Evolutionary conservation across 2,888 invertebrate genomes (phyloP).

Genomic region (Abrostola triplasia): DNA sequence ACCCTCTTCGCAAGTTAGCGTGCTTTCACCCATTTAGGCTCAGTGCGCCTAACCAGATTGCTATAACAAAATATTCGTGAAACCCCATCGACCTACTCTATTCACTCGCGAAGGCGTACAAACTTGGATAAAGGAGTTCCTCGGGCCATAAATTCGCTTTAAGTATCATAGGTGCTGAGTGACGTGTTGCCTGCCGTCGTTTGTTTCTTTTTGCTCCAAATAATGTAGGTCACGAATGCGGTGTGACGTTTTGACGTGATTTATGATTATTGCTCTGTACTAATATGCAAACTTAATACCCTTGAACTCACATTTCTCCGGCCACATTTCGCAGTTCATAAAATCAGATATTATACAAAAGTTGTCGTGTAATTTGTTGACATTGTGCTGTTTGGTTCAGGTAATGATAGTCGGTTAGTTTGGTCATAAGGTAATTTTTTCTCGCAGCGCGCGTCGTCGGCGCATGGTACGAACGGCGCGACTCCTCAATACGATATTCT

Average conservation of each 20-base stretch:
- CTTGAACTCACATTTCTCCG: constrained; percentile 62
- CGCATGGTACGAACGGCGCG: constrained; percentile 80
- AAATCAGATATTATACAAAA: constrained; percentile 68
- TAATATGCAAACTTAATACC: constrained; percentile 51
- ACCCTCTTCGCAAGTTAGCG: constrained; percentile 85
- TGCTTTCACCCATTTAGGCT: constrained; percentile 82
- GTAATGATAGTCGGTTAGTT: constrained; percentile 73
- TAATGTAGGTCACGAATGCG: constrained; percentile 67
- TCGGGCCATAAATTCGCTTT: constrained; percentile 71
- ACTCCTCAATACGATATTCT: constrained; percentile 76
- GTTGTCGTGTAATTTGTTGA: constrained; percentile 68
- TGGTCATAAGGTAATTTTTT: constrained; percentile 83
- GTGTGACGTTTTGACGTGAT: constrained; percentile 56
- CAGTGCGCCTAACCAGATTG: constrained; percentile 86
- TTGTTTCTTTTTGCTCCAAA: constrained; percentile 64
- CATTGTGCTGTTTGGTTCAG: constrained; percentile 58
- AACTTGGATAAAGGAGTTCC: constrained; percentile 71
- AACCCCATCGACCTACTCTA: constrained; percentile 78
- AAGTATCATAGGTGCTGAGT: constrained; percentile 76
- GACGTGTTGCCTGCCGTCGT: constrained; percentile 65
- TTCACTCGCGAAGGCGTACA: constrained; percentile 62
- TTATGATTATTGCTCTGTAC: constrained; percentile 50
- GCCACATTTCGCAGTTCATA: constrained; percentile 66
- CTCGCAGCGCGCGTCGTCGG: constrained; percentile 69
- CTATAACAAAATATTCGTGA: constrained; percentile 83